Base-by-base conservation (phyloP, 2,888 invertebrate species). In the Tuta absoluta region DNA sequence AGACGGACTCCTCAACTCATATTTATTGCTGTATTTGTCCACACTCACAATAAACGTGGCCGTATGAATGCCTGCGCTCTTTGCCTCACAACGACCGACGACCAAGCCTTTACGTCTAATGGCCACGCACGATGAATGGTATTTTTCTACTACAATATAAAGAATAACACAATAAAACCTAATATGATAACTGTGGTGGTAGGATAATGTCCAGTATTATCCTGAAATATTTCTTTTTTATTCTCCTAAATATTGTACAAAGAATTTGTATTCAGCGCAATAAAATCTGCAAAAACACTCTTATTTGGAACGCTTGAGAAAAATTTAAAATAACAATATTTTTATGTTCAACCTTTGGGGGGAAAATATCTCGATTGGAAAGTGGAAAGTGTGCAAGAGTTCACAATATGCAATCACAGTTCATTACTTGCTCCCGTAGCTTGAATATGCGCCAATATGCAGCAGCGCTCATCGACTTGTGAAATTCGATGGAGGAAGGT, bases 21-120 rank as follows among this genome's bases (percentile, higher is more conserved):
- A 76, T 84, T 82, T 85, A 82, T 80, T 76, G 74, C 69, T 68
- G 75, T 79, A 77, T 79, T 76, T 80, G 79, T 78, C 77, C 79
- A 75, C 76, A 70, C 41, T 41, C 33, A 23, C 45, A 19, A 21
- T 24, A 60, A 45, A 45, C 24, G 48, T 41, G 38, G 38, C 21
- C 37, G 19, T 37, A 57, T 57, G 17, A 8, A 33, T 33, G 57
- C 19, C 17, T 2, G 12, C 33, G 24, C 14, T 53, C 24, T 53
- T 53, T 21, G 51, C 51, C 24, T 53, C 33, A 33, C 33, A 33
- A 45, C 19, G 51, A 8, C 49, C 49, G 7, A 28, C 49, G n/a
- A 33, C 37, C 58, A 37, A 58, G 17, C 21, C 21, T 60, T 60
- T 60, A 48, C n/a, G 24, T 60, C 23, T 61, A 61, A 61, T 49